Evolutionary conservation across 1,140 invertebrate genomes (phyloP).

Genomic region (Lordiphosa collinella): DNA sequence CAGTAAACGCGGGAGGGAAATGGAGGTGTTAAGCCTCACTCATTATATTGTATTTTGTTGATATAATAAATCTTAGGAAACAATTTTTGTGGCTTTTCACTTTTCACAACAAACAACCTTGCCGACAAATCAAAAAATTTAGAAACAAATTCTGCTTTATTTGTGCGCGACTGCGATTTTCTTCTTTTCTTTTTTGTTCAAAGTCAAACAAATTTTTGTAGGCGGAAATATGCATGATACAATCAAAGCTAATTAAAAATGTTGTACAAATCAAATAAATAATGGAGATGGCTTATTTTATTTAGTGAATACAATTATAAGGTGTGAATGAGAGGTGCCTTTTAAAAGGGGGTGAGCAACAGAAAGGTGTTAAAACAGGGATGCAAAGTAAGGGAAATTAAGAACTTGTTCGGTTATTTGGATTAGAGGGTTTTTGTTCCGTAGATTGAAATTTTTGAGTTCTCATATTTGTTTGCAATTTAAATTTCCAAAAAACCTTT

Average conservation of each 20-base stretch:
- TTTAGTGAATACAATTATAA: constrained; percentile 6
- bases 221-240: constrained; percentile 27
- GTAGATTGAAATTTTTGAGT: too few relatives aligned
- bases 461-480: too few relatives aligned
- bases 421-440: too few relatives aligned
- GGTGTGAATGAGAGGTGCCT: constrained; percentile 4
- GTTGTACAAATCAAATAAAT: constrained; percentile 28
- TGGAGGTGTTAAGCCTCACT: constrained; percentile 11
- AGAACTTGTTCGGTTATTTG: too few relatives aligned
- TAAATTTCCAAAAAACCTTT: too few relatives aligned
- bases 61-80: constrained; percentile 34
- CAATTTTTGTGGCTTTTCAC: constrained; percentile 36
- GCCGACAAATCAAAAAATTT: constrained; percentile 52
- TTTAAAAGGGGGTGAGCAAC: too few relatives aligned
- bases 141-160: constrained; percentile 23
- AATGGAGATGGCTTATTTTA: constrained; percentile 15
- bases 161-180: neutral
- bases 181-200: constrained; percentile 9
- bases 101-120: constrained; percentile 49
- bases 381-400: too few relatives aligned
- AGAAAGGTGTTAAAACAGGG: too few relatives aligned
- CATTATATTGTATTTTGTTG: constrained; percentile 19
- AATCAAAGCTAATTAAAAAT: constrained; percentile 43
- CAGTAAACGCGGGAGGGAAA: neutral
- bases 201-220: constrained; percentile 37